A percentile compares a stretch with the other conserved stretches of the same genome.
These are phyloP conservation scores for Argentina silus DNA, from an alignment of 2,797 vertebrate species.

Conservation along the genomic window DNA sequence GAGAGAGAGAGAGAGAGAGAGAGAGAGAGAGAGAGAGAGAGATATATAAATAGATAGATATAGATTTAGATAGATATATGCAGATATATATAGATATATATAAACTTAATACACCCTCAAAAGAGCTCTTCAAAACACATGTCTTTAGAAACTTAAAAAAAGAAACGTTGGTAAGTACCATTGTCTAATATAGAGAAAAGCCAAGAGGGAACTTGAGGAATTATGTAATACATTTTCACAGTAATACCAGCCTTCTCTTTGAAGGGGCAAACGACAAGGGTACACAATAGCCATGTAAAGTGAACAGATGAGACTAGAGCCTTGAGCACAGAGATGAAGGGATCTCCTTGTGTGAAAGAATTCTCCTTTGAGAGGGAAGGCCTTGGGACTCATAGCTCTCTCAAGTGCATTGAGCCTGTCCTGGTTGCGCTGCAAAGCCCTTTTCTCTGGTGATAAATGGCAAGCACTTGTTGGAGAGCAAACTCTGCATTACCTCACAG, in stretches of 20 bases:
- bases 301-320: constrained; percentile 11
- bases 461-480: constrained; percentile 31
- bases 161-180: neutral
- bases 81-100: too few species aligned
- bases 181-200: constrained; percentile 18
- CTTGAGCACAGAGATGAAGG: constrained; percentile 23
- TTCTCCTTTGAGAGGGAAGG: constrained; percentile 24
- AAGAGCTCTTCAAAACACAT: neutral
- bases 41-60: too few species aligned
- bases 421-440: constrained; percentile 17
- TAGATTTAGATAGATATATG: too few species aligned
- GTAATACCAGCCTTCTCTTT: neutral
- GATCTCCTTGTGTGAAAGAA: constrained; percentile 15
- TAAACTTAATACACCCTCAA: neutral
- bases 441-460: constrained; percentile 47
- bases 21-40: too few species aligned
- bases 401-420: constrained; percentile 21
- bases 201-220: neutral
- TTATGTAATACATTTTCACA: neutral
- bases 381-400: constrained; percentile 14
- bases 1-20: too few species aligned
- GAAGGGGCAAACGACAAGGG: constrained; percentile 1
- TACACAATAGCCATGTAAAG: constrained; percentile 8
- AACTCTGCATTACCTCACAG: constrained; percentile 34
- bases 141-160: too few species aligned